Evolutionary conservation across 2,113 vertebrate species (phyloP).

Genomic region (Notiomystis cincta): DNA sequence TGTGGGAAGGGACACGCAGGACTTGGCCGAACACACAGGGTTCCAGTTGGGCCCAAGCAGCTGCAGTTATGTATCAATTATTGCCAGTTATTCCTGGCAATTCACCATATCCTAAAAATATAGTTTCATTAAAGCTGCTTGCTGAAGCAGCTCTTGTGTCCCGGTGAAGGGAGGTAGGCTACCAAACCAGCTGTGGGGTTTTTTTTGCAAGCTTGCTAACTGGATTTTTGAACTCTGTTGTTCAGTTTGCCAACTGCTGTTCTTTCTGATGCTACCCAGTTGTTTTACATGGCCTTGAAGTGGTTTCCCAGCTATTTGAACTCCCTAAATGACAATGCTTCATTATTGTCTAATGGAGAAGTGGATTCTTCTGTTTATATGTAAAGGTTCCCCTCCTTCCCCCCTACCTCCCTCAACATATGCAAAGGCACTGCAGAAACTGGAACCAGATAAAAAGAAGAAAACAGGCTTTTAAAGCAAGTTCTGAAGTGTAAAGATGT

Average conservation of each 20-base stretch:
- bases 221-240: constrained; percentile 56
- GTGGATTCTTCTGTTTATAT: constrained; percentile 76
- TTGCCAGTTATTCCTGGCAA: constrained; percentile 22
- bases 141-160: constrained; percentile 4
- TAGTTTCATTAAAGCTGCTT: not conserved
- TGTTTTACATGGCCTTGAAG: constrained; percentile 78
- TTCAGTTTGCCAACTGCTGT: constrained; percentile 69
- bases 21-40: not conserved
- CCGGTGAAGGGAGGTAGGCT: not conserved
- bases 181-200: constrained; percentile 60
- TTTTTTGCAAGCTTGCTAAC: constrained; percentile 57
- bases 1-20: not conserved
- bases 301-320: constrained; percentile 78
- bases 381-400: constrained; percentile 66
- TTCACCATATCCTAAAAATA: constrained; percentile 1
- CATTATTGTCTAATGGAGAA: constrained; percentile 69
- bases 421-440: constrained; percentile 73
- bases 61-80: constrained; percentile 3
- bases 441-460: constrained; percentile 79
- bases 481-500: constrained; percentile 71
- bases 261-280: constrained; percentile 73
- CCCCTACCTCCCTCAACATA: constrained; percentile 72
- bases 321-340: constrained; percentile 70
- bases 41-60: not conserved
- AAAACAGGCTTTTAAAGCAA: constrained; percentile 66